Base-by-base conservation (phyloP, 2,797 vertebrate species). In the Cacajao melanocephalus region DNA sequence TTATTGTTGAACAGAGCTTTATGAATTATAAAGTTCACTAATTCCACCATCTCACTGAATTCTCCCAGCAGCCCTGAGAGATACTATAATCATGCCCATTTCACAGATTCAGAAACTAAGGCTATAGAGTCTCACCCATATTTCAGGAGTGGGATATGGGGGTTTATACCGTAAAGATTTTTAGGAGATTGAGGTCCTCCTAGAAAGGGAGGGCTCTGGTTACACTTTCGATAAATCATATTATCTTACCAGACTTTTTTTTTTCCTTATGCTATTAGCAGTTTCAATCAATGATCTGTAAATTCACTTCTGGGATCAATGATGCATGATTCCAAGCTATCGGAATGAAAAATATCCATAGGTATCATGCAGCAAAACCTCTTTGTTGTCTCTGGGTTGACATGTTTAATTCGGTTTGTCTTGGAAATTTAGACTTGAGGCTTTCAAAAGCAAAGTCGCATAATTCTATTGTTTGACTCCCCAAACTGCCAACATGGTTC, bases 371-470 rank as follows among this genome's bases (percentile, higher is more conserved):
- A n/a, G 50, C 33, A 46, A 10, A 17, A 67, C 33, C 13, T 64
- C 50, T 70, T 76, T 26, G n/a, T 22, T 15, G 17, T 26, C 50
- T 70, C 46, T 41, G 24, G 50, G 50, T 52, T 72, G 19, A 7
- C 17, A 24, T 2, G 7, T 41, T 70, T 33, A 36, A 39, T 52
- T 52, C 0, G 0, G 0, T 0, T 20, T 41, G 50, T 36, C 52
- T 26, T 33, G n/a, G 73, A 93, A 41, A 64, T 30, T 9, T 50
- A 10, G 14, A 48, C 36, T 44, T 33, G 4, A 46, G 36, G 9
- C 50, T 7, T 79, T 73, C 36, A 28, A 55, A 73, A 80, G 15
- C 36, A 55, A 78, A 67, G 13, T 41, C 28, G 4, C 22, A 7
- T 17, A 33, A 26, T 33, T 61, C 15, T 14, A 24, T 24, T 20